Evolutionary conservation across 1,140 invertebrate genomes (phyloP).

Genomic region (Ceratosolen fusciceps): DNA sequence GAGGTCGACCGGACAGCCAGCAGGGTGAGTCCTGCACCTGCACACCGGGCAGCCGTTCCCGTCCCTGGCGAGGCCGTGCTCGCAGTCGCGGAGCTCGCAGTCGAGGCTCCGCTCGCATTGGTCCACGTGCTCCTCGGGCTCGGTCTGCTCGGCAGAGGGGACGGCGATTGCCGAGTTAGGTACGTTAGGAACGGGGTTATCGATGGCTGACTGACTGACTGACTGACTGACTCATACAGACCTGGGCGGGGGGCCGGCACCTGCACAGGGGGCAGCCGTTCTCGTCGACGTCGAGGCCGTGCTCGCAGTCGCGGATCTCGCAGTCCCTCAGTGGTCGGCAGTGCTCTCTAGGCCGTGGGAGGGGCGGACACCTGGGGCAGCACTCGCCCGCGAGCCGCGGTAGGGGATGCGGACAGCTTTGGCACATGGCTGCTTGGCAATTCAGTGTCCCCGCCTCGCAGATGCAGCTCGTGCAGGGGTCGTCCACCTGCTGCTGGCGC

Average conservation of each 20-base stretch:
- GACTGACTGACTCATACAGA: neutral
- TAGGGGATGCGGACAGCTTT: constrained; percentile 60
- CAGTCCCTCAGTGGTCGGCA: constrained; percentile 25
- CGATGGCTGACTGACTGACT: neutral
- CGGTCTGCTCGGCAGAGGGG: neutral
- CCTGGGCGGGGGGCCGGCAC: constrained; percentile 56
- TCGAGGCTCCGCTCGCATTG: constrained; percentile 62
- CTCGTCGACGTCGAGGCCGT: constrained; percentile 62
- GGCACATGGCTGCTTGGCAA: constrained; percentile 66
- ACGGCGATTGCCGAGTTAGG: neutral
- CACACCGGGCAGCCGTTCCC: constrained; percentile 64
- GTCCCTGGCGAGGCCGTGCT: constrained; percentile 60
- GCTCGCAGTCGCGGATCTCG: constrained; percentile 38
- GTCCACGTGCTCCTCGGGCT: constrained; percentile 50
- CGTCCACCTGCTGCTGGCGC: constrained; percentile 56
- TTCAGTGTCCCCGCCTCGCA: constrained; percentile 58
- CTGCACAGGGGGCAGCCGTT: constrained; percentile 64
- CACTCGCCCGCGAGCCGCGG: constrained; percentile 60
- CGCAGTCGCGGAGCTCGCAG: constrained; percentile 57
- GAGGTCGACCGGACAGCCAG: constrained; percentile 55
- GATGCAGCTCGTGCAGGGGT: constrained; percentile 59
- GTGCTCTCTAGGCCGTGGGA: constrained; percentile 34
- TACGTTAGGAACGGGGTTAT: neutral
- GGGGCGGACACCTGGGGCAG: constrained; percentile 61
- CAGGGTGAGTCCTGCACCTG: constrained; percentile 58